A percentile compares a stretch with the other conserved stretches of the same genome.
Evolutionary conservation across 2,888 invertebrate genomes (phyloP).

Genomic region (Furcula furcula): DNA sequence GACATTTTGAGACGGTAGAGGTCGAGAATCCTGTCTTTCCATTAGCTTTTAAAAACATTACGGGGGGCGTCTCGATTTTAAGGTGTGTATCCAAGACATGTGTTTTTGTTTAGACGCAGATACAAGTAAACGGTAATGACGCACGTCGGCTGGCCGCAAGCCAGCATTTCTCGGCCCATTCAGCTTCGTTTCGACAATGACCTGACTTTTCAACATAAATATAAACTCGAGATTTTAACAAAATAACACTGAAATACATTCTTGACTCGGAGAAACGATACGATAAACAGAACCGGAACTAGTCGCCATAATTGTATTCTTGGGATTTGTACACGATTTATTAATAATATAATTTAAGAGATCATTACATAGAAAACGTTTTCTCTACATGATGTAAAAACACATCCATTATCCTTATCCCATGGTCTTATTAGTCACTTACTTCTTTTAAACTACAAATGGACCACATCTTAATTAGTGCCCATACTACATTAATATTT

Average conservation of each 20-base stretch:
- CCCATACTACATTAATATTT: too few relatives aligned
- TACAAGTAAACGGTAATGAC: conserved; percentile 58
- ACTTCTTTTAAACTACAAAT: too few relatives aligned
- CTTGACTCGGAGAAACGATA: too few relatives aligned
- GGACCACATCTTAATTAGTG: too few relatives aligned
- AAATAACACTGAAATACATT: conserved; percentile 11
- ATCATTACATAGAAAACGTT: too few relatives aligned
- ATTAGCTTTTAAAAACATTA: conserved; percentile 1
- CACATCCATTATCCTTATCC: too few relatives aligned
- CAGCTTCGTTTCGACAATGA: conserved; percentile 72
- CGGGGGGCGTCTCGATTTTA: conserved; percentile 1
- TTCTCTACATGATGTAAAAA: too few relatives aligned
- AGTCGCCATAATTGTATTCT: too few relatives aligned
- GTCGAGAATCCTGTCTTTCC: conserved; percentile 7
- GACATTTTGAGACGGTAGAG: conserved; percentile 4
- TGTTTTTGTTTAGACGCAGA: conserved; percentile 45
- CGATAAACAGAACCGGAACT: too few relatives aligned
- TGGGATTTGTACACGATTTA: too few relatives aligned
- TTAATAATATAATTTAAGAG: too few relatives aligned
- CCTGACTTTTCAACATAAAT: conserved; percentile 57
- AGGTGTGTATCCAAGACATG: conserved; percentile 23
- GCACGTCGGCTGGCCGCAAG: conserved; percentile 59
- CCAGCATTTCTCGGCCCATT: conserved; percentile 74
- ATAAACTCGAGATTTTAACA: conserved; percentile 22
- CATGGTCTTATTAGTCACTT: too few relatives aligned